phyloP scores from a whole-genome alignment of 1,140 invertebrate genomes.

The Cydia fagiglandana region DNA sequence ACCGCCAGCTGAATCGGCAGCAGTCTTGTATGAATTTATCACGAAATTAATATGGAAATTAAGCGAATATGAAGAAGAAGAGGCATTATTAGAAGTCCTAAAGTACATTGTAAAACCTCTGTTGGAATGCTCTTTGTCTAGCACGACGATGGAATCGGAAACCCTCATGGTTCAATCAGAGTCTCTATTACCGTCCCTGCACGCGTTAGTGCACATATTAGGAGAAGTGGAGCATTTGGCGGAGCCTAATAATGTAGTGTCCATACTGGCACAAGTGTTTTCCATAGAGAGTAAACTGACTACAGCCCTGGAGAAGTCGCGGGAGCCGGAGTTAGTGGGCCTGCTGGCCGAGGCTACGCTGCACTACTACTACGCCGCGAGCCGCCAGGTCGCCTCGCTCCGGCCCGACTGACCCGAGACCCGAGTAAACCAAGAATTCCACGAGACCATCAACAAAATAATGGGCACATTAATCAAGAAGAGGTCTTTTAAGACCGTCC shows the following conservation, averaged over 20 bases:
- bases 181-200: constrained; percentile 16
- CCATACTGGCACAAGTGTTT: constrained; percentile 4
- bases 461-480: background rate
- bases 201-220: background rate
- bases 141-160: background rate
- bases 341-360: constrained; percentile 2
- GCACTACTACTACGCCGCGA: constrained; percentile 11
- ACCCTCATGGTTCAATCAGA: constrained; percentile 20
- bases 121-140: background rate
- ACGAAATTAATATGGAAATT: constrained; percentile 40
- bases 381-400: background rate
- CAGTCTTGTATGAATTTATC: constrained; percentile 38
- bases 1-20: constrained; percentile 17
- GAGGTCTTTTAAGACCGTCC: background rate
- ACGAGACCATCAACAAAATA: background rate
- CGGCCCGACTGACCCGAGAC: background rate
- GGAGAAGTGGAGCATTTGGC: constrained; percentile 4
- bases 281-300: constrained; percentile 19
- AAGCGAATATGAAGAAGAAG: constrained; percentile 40
- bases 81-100: constrained; percentile 37
- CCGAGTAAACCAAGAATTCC: background rate
- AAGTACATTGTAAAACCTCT: constrained; percentile 40
- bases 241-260: background rate
- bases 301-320: background rate
- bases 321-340: background rate